These are phyloP conservation scores for Diloba caeruleocephala DNA, from an alignment of 2,888 invertebrate species.

Conservation along the genomic window DNA sequence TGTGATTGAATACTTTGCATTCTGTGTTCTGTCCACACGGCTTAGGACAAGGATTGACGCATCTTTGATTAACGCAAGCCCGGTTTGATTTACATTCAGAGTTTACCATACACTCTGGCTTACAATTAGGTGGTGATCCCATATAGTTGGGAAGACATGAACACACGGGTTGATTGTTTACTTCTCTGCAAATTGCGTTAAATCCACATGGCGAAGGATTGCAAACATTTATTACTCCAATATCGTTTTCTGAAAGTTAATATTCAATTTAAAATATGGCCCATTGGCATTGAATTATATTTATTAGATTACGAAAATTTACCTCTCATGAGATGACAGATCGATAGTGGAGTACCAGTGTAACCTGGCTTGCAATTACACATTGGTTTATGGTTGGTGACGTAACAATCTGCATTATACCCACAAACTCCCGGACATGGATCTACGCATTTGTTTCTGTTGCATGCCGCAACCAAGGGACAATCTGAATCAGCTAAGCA, in stretches of 20 bases:
- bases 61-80: constrained; percentile 92
- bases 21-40: constrained; percentile 91
- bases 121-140: constrained; percentile 90
- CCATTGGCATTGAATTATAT: not conserved
- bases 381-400: constrained; percentile 91
- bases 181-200: constrained; percentile 92
- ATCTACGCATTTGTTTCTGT: constrained; percentile 91
- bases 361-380: constrained; percentile 90
- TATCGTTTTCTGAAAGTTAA: constrained; percentile 72
- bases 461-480: constrained; percentile 90
- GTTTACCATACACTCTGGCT: constrained; percentile 91
- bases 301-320: constrained; percentile 51
- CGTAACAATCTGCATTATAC: constrained; percentile 91
- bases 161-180: constrained; percentile 92
- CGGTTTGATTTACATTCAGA: constrained; percentile 90
- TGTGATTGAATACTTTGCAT: constrained; percentile 92
- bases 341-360: constrained; percentile 91
- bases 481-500: constrained; percentile 91
- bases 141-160: constrained; percentile 91
- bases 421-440: constrained; percentile 92
- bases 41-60: constrained; percentile 91
- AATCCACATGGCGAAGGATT: constrained; percentile 92
- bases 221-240: constrained; percentile 89
- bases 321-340: constrained; percentile 79
- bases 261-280: constrained; percentile 6